Evolutionary conservation across 2,113 vertebrate genomes (phyloP), one percentile per base, ranked within the genome.

Genomic region (Hemibagrus wyckioides): DNA sequence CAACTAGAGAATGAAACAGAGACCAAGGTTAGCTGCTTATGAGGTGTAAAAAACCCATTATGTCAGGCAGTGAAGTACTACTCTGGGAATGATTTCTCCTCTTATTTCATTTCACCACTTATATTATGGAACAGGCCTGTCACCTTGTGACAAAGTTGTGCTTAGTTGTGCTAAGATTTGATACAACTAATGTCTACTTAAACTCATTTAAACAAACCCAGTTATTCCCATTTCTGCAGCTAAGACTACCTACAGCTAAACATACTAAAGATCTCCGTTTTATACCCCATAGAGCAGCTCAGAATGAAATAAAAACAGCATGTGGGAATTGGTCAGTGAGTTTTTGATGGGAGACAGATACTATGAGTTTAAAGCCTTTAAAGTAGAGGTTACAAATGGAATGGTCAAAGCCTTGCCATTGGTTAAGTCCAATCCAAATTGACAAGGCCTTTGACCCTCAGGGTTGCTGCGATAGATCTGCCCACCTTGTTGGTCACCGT

Each of bases 401-500:
- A 94, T 91, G 93, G 83, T 93, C 73, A 92, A 93, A 94, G 90
- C 88, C 84, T 92, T 91, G 88, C 88, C 91, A 73, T 69, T 86
- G 88, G 89, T 91, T 89, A 90, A 92, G 87, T 90, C 90, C 88
- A 89, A 86, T 90, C 69, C 83, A 87, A 88, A 87, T 71, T 84
- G 91, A 77, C 90, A 61, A 83, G 88, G 59, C 56, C 50, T 86
- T 80, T 75, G 52, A 80, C 92, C 91, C 92, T 93, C 93, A 93
- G 93, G 93, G 93, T 93, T 94, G 95, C 95, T 96, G 96, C 91
- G 95, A 96, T 96, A 95, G 95, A 95, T 97, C 95, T 93, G 97
- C 98, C 98, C 98, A 99, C 98, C 98, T 99, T 98, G 96, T 97
- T 98, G 96, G 97, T 96, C 97, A 98, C 95, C 94, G 97, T 97